Conservation (phyloP, 2,888 invertebrate species). For the Lymantria monacha region DNA sequence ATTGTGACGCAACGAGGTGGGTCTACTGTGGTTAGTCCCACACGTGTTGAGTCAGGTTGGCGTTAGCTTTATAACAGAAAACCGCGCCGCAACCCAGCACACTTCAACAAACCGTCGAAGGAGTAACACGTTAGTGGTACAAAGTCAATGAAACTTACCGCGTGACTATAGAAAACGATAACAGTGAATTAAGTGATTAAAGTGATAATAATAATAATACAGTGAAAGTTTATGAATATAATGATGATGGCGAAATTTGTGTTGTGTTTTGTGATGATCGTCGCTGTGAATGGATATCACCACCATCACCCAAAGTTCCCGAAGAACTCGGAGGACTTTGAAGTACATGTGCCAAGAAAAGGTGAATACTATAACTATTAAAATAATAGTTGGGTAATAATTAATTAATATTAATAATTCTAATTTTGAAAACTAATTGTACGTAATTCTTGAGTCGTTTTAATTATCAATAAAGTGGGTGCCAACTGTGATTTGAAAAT, state of each 20-base stretch:
- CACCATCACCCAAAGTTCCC: constrained; percentile 64
- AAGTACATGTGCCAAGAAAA: constrained; percentile 48
- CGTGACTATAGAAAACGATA: constrained; percentile 36
- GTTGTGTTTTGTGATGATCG: constrained; percentile 55
- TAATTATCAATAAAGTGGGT: background rate
- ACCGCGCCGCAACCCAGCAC: constrained; percentile 50
- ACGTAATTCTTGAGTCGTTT: background rate
- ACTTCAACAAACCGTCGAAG: constrained; percentile 57
- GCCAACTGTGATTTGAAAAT: background rate
- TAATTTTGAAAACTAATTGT: background rate
- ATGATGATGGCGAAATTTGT: constrained; percentile 59
- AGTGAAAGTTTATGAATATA: constrained; percentile 32
- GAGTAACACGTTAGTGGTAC: constrained; percentile 52
- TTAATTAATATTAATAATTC: background rate
- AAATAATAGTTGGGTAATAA: background rate
- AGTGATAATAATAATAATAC: constrained; percentile 33
- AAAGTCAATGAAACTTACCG: constrained; percentile 27
- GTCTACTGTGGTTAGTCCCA: constrained; percentile 40
- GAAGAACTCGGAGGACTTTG: constrained; percentile 39
- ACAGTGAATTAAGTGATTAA: constrained; percentile 31
- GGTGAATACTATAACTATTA: constrained; percentile 41
- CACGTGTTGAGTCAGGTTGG: constrained; percentile 49
- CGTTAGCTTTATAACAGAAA: constrained; percentile 61
- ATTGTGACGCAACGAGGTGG: constrained; percentile 45
- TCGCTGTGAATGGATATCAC: constrained; percentile 45